Base-by-base conservation (phyloP, 2,888 invertebrate species). In the Gortyna flavago region DNA sequence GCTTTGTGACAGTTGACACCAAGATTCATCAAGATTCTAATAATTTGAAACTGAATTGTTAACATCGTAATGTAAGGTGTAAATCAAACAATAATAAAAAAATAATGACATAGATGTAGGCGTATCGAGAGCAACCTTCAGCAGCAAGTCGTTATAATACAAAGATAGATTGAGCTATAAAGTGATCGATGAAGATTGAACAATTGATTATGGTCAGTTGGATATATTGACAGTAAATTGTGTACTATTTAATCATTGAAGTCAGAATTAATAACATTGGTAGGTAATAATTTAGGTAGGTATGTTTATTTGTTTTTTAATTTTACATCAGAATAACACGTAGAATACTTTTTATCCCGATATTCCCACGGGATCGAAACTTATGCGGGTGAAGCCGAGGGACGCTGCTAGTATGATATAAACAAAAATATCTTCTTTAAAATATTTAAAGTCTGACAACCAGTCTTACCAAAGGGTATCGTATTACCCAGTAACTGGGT, bases 181-280 rank as follows among this genome's bases (percentile, higher is more conserved):
- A 51, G 75, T 79, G 84, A 82, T 83, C 59, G 84, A 82, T 83
- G 67, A 54, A 62, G 71, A 82, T 59, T n/a, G 32, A 64, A 69
- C 72, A 62, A 83, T 71, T 44, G 48, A 71, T 74, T 66, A 57
- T 41, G 41, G 16, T 70, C 66, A 73, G 18, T n/a, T 70, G 2
- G 35, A 62, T 62, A 83, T 16, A 83, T 62, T 29, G 61, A 66
- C 68, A n/a, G 61, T 48, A 44, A 21, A 35, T 70, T 38, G 65
- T 54, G 29, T 70, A 35, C 44, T 70, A 69, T 80, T 80, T 66
- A 81, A 66, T 70, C 44, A 54, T 54, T 48, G 21, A 38, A 61
- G 38, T 61, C 35, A 8, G 11, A 38, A 54, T 81, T 32, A 67
- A 77, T 66, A 18, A 38, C 9, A 38, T n/a, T 57, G 54, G n/a